phyloP scores from a whole-genome alignment of 1,140 invertebrate genomes.

The Eumeta japonica region DNA sequence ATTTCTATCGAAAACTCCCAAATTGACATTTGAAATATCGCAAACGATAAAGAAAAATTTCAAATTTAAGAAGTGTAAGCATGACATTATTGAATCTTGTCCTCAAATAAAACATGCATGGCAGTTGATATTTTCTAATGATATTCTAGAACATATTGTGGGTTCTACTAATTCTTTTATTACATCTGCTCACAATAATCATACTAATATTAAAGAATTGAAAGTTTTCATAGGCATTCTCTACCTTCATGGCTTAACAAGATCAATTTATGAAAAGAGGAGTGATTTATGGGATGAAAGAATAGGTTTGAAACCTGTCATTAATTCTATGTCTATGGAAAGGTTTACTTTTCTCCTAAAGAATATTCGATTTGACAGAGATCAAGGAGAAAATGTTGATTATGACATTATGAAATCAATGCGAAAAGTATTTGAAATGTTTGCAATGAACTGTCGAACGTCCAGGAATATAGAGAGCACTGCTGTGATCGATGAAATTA shows the following conservation, averaged over 20 bases:
- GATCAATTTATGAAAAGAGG: slow-evolving; percentile 43
- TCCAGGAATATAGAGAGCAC: slow-evolving; percentile 36
- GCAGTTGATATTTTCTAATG: slow-evolving; percentile 49
- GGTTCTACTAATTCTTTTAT: slow-evolving; percentile 50
- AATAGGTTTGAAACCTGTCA: slow-evolving; percentile 40
- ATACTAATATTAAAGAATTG: slow-evolving; percentile 43
- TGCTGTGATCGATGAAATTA: slow-evolving; percentile 53
- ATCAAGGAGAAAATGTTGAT: slow-evolving; percentile 26
- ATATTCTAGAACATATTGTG: slow-evolving; percentile 49
- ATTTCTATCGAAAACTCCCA: slow-evolving; percentile 28
- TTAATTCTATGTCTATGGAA: slow-evolving; percentile 46
- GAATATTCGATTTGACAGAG: slow-evolving; percentile 51
- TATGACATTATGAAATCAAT: slow-evolving; percentile 53
- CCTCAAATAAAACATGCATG: slow-evolving; percentile 41
- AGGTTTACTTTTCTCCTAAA: slow-evolving; percentile 51
- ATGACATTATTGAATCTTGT: slow-evolving; percentile 13
- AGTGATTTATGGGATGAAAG: slow-evolving; percentile 50
- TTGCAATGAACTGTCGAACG: slow-evolving; percentile 51
- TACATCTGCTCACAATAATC: slow-evolving; percentile 14
- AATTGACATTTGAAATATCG: slow-evolving; percentile 15
- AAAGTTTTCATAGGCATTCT: slow-evolving; percentile 55
- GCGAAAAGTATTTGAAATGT: slow-evolving; percentile 52
- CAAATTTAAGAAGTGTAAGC: slow-evolving; percentile 24
- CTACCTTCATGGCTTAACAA: slow-evolving; percentile 50
- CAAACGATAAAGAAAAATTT: slow-evolving; percentile 18